These are phyloP conservation scores for Ypsolopha sequella DNA, from an alignment of 2,888 invertebrate species.

Conservation along the genomic window DNA sequence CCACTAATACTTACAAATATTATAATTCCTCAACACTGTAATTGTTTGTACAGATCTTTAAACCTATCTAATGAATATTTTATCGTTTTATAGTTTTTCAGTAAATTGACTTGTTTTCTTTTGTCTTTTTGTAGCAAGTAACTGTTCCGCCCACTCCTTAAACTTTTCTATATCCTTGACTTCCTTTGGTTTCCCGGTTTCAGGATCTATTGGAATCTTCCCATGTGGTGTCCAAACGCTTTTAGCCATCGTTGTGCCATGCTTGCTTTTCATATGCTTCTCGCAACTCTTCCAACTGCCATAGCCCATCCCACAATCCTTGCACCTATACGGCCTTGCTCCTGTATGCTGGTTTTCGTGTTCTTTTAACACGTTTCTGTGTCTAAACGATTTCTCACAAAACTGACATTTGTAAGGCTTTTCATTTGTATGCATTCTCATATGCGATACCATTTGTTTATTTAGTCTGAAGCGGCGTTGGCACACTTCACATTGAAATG, in stretches of 20 bases:
- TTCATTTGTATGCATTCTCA: constrained; percentile 74
- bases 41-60: too few relatives aligned
- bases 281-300: constrained; percentile 80
- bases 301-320: constrained; percentile 70
- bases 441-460: constrained; percentile 73
- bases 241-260: not conserved
- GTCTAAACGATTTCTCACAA: constrained; percentile 74
- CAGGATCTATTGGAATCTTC: not conserved
- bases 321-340: constrained; percentile 73
- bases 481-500: constrained; percentile 7
- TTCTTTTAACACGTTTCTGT: constrained; percentile 66
- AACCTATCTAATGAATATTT: constrained; percentile 17
- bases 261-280: constrained; percentile 64
- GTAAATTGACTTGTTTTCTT: too few relatives aligned
- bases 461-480: constrained; percentile 49
- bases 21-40: too few relatives aligned
- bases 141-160: not conserved
- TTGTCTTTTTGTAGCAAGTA: too few relatives aligned
- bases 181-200: not conserved
- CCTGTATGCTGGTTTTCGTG: constrained; percentile 16
- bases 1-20: too few relatives aligned
- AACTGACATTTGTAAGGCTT: constrained; percentile 77
- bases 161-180: not conserved
- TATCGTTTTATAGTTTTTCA: too few relatives aligned
- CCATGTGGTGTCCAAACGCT: not conserved